These are phyloP conservation scores for Amblyjoppa proteus DNA, from an alignment of 2,888 invertebrate species.

Conservation along the genomic window DNA sequence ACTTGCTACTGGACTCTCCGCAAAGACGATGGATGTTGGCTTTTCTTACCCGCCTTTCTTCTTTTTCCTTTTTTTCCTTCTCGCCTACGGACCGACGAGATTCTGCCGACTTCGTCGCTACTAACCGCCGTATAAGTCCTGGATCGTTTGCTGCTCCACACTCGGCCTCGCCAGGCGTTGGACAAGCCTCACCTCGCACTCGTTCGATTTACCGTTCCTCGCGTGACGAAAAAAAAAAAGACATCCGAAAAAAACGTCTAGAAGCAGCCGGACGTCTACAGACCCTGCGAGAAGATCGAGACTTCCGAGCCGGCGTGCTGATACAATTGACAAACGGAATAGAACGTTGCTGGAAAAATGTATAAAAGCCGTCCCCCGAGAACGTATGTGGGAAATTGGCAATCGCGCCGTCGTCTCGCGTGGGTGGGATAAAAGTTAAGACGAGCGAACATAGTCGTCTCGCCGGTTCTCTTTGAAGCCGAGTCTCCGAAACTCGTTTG, in stretches of 20 bases:
- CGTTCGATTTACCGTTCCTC: not conserved
- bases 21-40: constrained; percentile 1
- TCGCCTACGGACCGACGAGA: constrained; percentile 30
- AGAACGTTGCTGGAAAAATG: not conserved
- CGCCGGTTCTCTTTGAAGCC: constrained; percentile 43
- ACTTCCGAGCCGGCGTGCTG: no score
- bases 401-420: not conserved
- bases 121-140: constrained; percentile 34
- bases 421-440: constrained; percentile 8
- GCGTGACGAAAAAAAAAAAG: not conserved
- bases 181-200: not conserved
- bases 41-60: not conserved
- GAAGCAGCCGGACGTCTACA: no score
- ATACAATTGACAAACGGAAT: not conserved
- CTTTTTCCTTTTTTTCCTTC: not conserved
- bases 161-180: constrained; percentile 1
- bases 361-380: not conserved
- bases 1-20: constrained; percentile 20
- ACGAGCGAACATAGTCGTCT: not conserved
- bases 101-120: not conserved
- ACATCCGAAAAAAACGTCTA: not conserved
- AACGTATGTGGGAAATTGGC: constrained; percentile 19
- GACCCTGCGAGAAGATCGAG: no score
- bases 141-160: constrained; percentile 15
- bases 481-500: constrained; percentile 50